Conservation (phyloP, 2,797 vertebrate species). For the Brotula barbata region DNA sequence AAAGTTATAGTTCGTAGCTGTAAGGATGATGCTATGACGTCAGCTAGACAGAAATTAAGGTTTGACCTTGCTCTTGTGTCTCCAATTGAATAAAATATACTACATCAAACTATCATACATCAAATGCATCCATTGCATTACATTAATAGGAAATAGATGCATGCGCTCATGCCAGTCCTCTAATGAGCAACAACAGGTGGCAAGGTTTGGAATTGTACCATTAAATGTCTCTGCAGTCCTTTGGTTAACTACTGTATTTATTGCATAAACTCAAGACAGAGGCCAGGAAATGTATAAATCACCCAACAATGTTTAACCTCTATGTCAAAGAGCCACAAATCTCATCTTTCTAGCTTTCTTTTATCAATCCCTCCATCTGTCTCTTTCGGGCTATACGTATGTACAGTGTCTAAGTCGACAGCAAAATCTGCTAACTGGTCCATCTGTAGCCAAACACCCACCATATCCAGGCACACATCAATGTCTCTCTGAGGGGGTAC, state of each 20-base stretch:
- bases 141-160: too few species aligned
- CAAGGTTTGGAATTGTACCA: too few species aligned
- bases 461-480: neutral
- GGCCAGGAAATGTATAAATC: too few species aligned
- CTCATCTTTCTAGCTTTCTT: neutral
- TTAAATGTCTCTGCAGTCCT: too few species aligned
- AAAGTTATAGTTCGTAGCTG: neutral
- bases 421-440: neutral
- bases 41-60: neutral
- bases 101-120: neutral
- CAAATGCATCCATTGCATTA: too few species aligned
- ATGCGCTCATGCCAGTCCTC: neutral
- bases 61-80: neutral
- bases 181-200: neutral
- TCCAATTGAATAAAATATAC: neutral
- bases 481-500: neutral
- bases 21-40: neutral
- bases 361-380: constrained; percentile 1
- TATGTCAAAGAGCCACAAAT: too few species aligned
- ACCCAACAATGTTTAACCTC: too few species aligned
- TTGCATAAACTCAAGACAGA: too few species aligned
- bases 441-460: constrained; percentile 9
- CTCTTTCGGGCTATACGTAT: neutral
- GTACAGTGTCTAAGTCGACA: too few species aligned
- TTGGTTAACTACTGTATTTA: too few species aligned